A percentile compares a stretch with the other conserved stretches of the same genome.
phyloP scores from a whole-genome alignment of 2,888 invertebrate species.

The Ctena decussata region DNA sequence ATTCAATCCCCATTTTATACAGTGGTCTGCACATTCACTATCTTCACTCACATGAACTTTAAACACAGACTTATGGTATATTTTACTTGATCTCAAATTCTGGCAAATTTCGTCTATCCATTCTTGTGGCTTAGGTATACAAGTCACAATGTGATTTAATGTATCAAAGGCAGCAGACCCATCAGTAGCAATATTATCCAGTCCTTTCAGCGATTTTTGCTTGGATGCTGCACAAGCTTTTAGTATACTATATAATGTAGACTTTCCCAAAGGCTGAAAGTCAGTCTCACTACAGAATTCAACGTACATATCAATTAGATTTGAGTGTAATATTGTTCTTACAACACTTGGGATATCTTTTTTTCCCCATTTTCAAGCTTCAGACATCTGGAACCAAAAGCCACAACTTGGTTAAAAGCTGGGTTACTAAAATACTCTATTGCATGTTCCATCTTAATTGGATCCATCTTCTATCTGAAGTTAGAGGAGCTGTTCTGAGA shows the following conservation, averaged over 20 bases:
- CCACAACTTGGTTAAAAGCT: constrained; percentile 11
- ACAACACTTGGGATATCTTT: constrained; percentile 3
- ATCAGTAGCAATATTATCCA: constrained; percentile 18
- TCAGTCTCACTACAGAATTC: constrained; percentile 20
- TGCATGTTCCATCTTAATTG: constrained; percentile 1
- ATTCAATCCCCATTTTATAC: not conserved
- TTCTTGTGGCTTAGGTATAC: not conserved
- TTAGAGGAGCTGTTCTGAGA: not conserved
- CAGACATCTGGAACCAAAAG: constrained; percentile 17
- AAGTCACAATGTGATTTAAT: not conserved
- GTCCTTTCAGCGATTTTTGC: constrained; percentile 13
- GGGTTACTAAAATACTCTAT: not conserved
- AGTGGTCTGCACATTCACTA: not conserved
- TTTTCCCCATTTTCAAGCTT: constrained; percentile 20
- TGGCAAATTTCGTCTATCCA: not conserved
- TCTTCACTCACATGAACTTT: not conserved
- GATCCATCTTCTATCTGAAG: constrained; percentile 3
- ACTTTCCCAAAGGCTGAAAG: constrained; percentile 14
- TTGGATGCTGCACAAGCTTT: not conserved
- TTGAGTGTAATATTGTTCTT: constrained; percentile 19
- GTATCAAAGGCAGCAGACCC: constrained; percentile 12
- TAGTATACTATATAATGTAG: not conserved
- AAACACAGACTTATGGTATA: not conserved
- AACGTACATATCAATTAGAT: constrained; percentile 6
- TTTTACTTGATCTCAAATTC: not conserved